Evolutionary conservation across 2,888 invertebrate species (phyloP), one percentile per base, ranked within the genome.

Genomic region (Apamea sordens): DNA sequence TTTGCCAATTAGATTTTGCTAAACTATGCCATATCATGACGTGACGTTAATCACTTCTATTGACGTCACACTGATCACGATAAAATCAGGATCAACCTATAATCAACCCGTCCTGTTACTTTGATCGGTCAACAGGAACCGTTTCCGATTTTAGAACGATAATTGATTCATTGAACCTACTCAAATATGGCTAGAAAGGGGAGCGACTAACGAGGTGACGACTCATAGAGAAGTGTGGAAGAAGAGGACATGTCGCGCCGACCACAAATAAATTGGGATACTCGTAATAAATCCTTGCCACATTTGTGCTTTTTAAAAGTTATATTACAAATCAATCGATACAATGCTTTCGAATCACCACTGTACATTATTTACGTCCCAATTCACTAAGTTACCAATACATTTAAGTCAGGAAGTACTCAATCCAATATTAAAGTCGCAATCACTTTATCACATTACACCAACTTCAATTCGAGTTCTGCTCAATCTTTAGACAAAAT

Each of bases 31-130:
- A 4, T 13, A 32, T 32, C 32, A 32, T 32, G 32, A 32, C 36
- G 36, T 36, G 36, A 36, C 36, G 36, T 5, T 36, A 36, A 36
- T 36, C 36, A 36, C 36, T 36, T 36, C 36, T 28, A 71, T 74
- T 73, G 28, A 81, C 64, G 59, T 77, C 69, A 73, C 41, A 28
- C 50, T 47, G 77, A 80, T 36, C 50, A n/a, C 44, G n/a, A 32
- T 74, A 28, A 24, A 59, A 73, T 53, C 18, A 65, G 41, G 11
- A 61, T 68, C 18, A 64, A 64, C 18, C 21, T 21, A n/a, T 24
- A n/a, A 59, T 67, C 36, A 11, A 24, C 5, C 7, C 6, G 59
- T 15, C 21, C 61, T 53, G 65, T 71, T 71, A 32, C 32, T 32
- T 32, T 32, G 32, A 32, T 32, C 32, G 2, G 32, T 32, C 32